Evolutionary conservation across 1,140 invertebrate species (phyloP), one percentile per base, ranked within the genome.

Genomic region (Cherax destructor): DNA sequence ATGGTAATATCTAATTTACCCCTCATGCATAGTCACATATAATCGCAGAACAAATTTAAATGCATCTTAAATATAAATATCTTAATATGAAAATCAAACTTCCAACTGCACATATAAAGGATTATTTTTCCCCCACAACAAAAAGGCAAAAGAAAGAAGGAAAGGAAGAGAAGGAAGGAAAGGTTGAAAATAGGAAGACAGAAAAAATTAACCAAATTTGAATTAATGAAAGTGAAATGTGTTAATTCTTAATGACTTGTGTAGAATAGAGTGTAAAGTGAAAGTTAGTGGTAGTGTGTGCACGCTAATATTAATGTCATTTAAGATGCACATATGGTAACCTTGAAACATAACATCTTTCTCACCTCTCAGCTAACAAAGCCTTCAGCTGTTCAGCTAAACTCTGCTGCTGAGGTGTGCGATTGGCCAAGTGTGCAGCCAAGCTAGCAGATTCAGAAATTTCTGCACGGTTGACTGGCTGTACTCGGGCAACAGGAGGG

Each of bases 341-440:
- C 21, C 30, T 74, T 74, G n/a, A 74, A 74, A 74, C 69, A 74
- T 6, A 74, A 74, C 24, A 74, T 21, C 69, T 30, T 74, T 52
- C 89, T 91, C 89, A 92, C 86, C 85, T 92, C 86, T 92, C 91
- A 41, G 91, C 91, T 56, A 92, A 83, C 80, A 92, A 77, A 84
- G 91, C 91, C 86, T 92, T 92, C 65, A 92, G 81, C 83, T 92
- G 91, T 52, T 92, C 85, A 47, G 92, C 88, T 47, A 92, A 80
- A 80, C 83, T 92, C 78, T 88, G 91, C 85, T 92, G 91, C 78
- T 92, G 91, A 78, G 91, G 81, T 52, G 91, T 88, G 77, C 91
- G 86, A 74, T 69, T 76, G 86, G 86, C 91, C 78, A 86, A 77
- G 86, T 84, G 85, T n/a, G 81, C 50, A n/a, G 86, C 85, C 80